Conservation (phyloP, 1,140 invertebrate species). For the Nixonia krombeini region DNA sequence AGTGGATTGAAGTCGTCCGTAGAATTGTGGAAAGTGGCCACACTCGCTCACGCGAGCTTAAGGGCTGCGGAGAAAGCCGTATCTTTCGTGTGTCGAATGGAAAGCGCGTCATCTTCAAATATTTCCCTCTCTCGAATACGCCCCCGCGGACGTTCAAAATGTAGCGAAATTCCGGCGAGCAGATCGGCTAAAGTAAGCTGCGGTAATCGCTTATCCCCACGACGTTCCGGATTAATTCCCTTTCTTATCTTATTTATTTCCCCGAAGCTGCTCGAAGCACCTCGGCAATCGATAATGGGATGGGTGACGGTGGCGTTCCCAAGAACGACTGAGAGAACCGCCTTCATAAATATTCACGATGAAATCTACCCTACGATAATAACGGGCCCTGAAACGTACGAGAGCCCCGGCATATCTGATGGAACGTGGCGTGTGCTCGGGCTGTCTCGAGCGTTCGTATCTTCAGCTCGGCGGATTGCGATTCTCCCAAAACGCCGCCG, state of each 20-base stretch:
- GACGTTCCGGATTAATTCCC: slow-evolving; percentile 51
- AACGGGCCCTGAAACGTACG: slow-evolving; percentile 63
- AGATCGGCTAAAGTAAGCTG: too few species aligned
- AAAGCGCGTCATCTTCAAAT: slow-evolving; percentile 10
- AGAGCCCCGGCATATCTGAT: slow-evolving; percentile 52
- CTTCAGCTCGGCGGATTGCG: slow-evolving; percentile 30
- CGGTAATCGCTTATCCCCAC: too few species aligned
- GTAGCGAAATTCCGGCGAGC: too few species aligned
- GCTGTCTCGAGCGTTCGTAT: slow-evolving; percentile 24
- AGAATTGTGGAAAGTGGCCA: slow-evolving; percentile 31
- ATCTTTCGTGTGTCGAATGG: slow-evolving; percentile 34
- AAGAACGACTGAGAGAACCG: slow-evolving; percentile 43
- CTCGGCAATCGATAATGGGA: slow-evolving; percentile 42
- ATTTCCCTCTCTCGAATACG: slow-evolving; percentile 1
- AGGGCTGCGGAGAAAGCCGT: slow-evolving; percentile 28
- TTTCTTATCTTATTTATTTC: slow-evolving; percentile 56
- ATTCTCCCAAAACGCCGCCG: slow-evolving; percentile 16
- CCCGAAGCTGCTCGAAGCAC: slow-evolving; percentile 9
- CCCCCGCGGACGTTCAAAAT: too few species aligned
- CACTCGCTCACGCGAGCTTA: slow-evolving; percentile 39
- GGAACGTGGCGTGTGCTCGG: slow-evolving; percentile 22
- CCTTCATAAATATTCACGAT: slow-evolving; percentile 70
- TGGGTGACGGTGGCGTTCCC: slow-evolving; percentile 11
- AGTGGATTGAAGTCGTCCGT: slow-evolving; percentile 25
- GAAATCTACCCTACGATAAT: slow-evolving; percentile 71